Evolutionary conservation across 2,113 vertebrate genomes (phyloP).

Genomic region (Carassius carassius): DNA sequence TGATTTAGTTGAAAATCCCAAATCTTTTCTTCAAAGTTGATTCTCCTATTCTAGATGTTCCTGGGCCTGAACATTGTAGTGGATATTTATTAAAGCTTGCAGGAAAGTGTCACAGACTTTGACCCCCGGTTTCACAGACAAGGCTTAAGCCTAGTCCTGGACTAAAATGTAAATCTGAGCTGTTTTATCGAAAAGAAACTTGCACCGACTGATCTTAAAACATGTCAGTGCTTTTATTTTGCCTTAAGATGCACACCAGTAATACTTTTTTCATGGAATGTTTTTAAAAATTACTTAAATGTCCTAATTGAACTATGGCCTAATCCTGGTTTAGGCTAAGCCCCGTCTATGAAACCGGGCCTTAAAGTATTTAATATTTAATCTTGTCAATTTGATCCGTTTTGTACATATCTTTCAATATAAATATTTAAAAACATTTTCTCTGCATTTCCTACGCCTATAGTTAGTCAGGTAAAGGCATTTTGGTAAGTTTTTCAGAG

Average conservation of each 20-base stretch:
- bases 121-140: no score
- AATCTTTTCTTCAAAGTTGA: not conserved
- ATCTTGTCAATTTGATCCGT: not conserved
- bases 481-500: not conserved
- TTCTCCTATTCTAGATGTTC: not conserved
- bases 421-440: not conserved
- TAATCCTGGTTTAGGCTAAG: no score
- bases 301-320: no score
- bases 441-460: not conserved
- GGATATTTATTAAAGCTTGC: not conserved
- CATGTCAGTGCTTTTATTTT: no score
- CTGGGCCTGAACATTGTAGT: not conserved
- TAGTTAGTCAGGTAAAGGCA: not conserved
- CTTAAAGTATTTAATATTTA: not conserved
- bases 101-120: not conserved
- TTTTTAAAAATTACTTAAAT: no score
- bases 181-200: no score
- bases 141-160: no score
- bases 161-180: no score
- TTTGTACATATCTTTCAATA: not conserved
- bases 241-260: no score
- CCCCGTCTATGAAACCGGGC: no score
- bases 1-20: not conserved
- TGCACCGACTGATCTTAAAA: no score
- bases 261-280: no score